Conservation (phyloP, 2,797 vertebrate genomes). For the Melanotaenia pygmaea region DNA sequence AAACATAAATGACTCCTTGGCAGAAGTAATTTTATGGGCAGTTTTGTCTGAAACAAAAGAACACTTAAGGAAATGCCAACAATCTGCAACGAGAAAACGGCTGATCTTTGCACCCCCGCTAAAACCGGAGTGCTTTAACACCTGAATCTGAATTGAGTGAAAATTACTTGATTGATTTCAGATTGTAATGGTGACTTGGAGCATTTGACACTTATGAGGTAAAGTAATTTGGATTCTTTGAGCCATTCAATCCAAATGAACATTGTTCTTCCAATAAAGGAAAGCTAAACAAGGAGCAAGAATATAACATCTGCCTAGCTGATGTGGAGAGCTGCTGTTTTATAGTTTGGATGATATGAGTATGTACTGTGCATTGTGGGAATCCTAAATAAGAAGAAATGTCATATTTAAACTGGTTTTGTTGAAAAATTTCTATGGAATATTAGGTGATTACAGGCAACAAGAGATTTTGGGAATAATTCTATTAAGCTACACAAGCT, state of each 20-base stretch:
- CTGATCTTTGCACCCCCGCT: constrained; percentile 69
- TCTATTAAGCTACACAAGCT: neutral
- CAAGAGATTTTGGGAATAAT: neutral
- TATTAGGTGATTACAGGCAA: neutral
- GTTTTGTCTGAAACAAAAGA: constrained; percentile 73
- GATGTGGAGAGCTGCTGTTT: constrained; percentile 34
- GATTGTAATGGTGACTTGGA: constrained; percentile 71
- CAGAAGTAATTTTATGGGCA: constrained; percentile 81
- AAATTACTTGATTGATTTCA: constrained; percentile 68
- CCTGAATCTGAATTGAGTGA: constrained; percentile 53
- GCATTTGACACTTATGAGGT: constrained; percentile 62
- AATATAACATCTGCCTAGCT: constrained; percentile 47
- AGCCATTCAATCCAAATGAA: constrained; percentile 58
- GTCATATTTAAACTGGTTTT: neutral
- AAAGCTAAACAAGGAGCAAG: constrained; percentile 43
- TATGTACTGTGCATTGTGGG: constrained; percentile 2
- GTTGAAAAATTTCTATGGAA: neutral
- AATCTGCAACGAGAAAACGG: constrained; percentile 57
- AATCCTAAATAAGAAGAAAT: neutral
- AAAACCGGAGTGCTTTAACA: constrained; percentile 44
- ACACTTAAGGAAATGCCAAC: constrained; percentile 71
- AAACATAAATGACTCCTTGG: constrained; percentile 82
- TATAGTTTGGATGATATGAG: constrained; percentile 9
- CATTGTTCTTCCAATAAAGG: constrained; percentile 62
- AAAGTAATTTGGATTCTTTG: constrained; percentile 61